phyloP scores from a whole-genome alignment of 2,797 vertebrate species.

The Protonibea diacanthus region DNA sequence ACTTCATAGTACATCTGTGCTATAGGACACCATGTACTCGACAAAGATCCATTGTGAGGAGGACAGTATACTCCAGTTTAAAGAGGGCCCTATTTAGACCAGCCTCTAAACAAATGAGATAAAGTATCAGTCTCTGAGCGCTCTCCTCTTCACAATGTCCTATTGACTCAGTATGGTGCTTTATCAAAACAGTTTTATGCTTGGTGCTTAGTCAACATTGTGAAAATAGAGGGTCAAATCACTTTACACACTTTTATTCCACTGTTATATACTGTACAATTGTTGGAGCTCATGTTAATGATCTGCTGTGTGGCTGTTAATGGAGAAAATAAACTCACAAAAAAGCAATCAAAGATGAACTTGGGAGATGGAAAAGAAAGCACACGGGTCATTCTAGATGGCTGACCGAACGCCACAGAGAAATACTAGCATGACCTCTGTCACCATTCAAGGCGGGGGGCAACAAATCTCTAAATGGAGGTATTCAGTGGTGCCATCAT shows the following conservation, averaged over 20 bases:
- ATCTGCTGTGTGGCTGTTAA: too few relatives aligned
- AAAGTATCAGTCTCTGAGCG: conserved; percentile 32
- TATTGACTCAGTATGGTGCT: conserved; percentile 5
- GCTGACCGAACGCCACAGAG: conserved; percentile 46
- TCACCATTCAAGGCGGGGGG: conserved; percentile 30
- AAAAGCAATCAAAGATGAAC: not conserved
- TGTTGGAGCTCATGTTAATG: not conserved
- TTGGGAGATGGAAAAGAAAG: not conserved
- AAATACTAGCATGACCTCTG: conserved; percentile 42
- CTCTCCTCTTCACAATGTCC: conserved; percentile 37
- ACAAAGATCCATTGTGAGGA: conserved; percentile 70
- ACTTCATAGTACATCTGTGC: conserved; percentile 52
- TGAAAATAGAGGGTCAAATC: not conserved
- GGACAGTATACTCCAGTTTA: conserved; percentile 48
- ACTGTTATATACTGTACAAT: not conserved
- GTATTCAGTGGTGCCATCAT: conserved; percentile 71
- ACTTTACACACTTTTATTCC: not conserved
- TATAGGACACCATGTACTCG: conserved; percentile 44
- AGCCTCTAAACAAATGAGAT: conserved; percentile 45
- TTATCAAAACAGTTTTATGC: not conserved
- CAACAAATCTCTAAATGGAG: conserved; percentile 66
- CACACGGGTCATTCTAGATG: conserved; percentile 20
- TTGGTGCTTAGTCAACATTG: not conserved
- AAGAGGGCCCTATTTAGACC: conserved; percentile 45
- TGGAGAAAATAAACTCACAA: not conserved